These are phyloP conservation scores for Drosophila triauraria DNA, from an alignment of 1,140 invertebrate species.

Conservation along the genomic window DNA sequence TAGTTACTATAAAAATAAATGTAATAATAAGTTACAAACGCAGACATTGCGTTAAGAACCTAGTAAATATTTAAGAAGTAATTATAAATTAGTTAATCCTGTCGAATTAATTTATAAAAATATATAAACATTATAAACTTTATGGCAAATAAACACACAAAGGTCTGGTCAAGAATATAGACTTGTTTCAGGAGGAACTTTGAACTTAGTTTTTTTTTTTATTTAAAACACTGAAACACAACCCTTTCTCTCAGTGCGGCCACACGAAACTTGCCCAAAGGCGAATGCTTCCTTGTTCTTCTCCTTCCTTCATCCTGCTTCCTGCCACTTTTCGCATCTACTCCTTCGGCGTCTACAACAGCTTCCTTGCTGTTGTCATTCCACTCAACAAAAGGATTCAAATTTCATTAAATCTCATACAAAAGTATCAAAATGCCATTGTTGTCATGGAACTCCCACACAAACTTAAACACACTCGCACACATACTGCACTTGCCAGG, in stretches of 20 bases:
- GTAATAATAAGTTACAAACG: too few relatives aligned
- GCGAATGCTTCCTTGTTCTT: slow-evolving; percentile 43
- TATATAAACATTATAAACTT: too few relatives aligned
- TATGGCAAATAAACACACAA: too few relatives aligned
- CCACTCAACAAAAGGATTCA: slow-evolving; percentile 82
- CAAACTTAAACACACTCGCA: slow-evolving; percentile 14
- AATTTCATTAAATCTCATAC: slow-evolving; percentile 84
- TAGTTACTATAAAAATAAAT: not conserved
- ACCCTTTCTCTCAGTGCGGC: slow-evolving; percentile 9
- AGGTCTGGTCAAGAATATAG: too few relatives aligned
- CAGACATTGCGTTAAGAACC: too few relatives aligned
- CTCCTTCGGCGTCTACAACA: slow-evolving; percentile 33
- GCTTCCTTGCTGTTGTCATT: slow-evolving; percentile 63
- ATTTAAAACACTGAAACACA: too few relatives aligned
- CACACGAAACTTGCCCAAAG: slow-evolving; percentile 47
- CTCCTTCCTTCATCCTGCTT: slow-evolving; percentile 25
- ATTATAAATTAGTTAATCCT: too few relatives aligned
- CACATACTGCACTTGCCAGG: slow-evolving; percentile 39
- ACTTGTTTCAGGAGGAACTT: too few relatives aligned
- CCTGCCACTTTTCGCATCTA: slow-evolving; percentile 23
- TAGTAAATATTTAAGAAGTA: not conserved
- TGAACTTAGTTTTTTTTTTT: too few relatives aligned
- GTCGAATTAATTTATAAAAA: too few relatives aligned
- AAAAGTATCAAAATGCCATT: slow-evolving; percentile 84
- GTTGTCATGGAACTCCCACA: slow-evolving; percentile 64